These are phyloP conservation scores for Pogonus chalceus DNA, from an alignment of 1,140 invertebrate genomes.

Conservation along the genomic window DNA sequence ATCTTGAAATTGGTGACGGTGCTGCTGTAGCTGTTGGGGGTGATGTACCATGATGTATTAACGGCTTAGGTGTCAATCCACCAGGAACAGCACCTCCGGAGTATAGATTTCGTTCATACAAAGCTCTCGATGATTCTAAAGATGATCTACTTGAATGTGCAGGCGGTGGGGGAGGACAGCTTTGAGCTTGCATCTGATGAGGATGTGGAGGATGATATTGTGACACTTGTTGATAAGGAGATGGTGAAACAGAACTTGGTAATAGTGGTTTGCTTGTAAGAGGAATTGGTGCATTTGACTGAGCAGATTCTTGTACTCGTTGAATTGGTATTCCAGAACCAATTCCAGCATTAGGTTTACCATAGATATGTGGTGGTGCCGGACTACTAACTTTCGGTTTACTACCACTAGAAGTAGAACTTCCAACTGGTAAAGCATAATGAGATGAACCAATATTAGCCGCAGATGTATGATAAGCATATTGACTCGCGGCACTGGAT, in stretches of 20 bases:
- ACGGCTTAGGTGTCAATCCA: slow-evolving; percentile 34
- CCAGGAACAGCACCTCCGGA: slow-evolving; percentile 39
- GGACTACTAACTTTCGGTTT: slow-evolving; percentile 70
- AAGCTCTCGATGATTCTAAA: slow-evolving; percentile 11
- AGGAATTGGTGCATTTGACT: slow-evolving; percentile 41
- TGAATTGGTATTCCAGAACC: slow-evolving; percentile 50
- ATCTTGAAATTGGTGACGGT: slow-evolving; percentile 38
- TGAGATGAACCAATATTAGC: slow-evolving; percentile 22
- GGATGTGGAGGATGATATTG: slow-evolving; percentile 41
- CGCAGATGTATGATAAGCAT: slow-evolving; percentile 22
- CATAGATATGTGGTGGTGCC: slow-evolving; percentile 66
- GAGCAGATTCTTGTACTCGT: slow-evolving; percentile 36
- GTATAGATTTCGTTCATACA: slow-evolving; percentile 22
- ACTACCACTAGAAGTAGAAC: slow-evolving; percentile 28
- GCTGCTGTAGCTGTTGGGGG: slow-evolving; percentile 42
- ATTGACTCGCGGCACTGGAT: slow-evolving; percentile 24
- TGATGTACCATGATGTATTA: slow-evolving; percentile 35
- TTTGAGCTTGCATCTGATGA: slow-evolving; percentile 34
- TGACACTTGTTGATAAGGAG: slow-evolving; percentile 51
- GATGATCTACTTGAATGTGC: slow-evolving; percentile 41
- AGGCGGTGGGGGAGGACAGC: slow-evolving; percentile 41
- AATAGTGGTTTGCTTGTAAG: slow-evolving; percentile 48
- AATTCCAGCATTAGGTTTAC: slow-evolving; percentile 55
- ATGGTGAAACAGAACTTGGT: slow-evolving; percentile 48
- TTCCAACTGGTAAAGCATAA: slow-evolving; percentile 28